Conservation (phyloP, 2,888 invertebrate genomes). For the Malachius bipustulatus region DNA sequence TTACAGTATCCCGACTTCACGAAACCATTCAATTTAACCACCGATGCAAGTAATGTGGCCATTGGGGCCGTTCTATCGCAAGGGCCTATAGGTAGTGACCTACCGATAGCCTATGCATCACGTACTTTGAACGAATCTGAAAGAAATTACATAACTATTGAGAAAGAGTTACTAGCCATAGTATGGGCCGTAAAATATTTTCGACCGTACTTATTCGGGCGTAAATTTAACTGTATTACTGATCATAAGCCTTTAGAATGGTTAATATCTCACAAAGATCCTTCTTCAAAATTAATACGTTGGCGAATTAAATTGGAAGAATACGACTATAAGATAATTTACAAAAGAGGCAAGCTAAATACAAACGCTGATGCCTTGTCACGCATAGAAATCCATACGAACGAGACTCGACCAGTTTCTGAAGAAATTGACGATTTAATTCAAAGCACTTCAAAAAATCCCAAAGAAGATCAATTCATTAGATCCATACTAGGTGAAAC, state of each 20-base stretch:
- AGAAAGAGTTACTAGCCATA: not conserved
- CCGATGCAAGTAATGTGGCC: not conserved
- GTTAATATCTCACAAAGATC: not conserved
- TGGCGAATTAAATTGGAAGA: slow-evolving; percentile 1
- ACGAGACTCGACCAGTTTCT: too few species aligned
- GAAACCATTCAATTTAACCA: not conserved
- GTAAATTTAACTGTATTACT: not conserved
- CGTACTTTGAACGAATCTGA: slow-evolving; percentile 1
- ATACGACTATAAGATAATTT: not conserved
- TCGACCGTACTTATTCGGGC: not conserved
- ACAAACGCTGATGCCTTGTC: not conserved
- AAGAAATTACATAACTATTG: not conserved
- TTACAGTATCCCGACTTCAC: not conserved
- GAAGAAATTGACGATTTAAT: too few species aligned
- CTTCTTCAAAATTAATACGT: not conserved
- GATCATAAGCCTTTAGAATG: not conserved
- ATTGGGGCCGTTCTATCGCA: not conserved
- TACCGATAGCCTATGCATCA: not conserved
- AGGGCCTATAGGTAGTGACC: not conserved
- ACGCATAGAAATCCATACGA: too few species aligned
- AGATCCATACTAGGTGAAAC: too few species aligned
- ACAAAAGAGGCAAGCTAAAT: slow-evolving; percentile 1
- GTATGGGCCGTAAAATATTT: not conserved
- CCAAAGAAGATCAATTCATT: too few species aligned
- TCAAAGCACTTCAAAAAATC: too few species aligned